Percentiles rank a stretch among this genome's conserved stretches.
These are phyloP conservation scores for Panzeria rudis DNA, from an alignment of 2,888 invertebrate genomes.

Conservation along the genomic window DNA sequence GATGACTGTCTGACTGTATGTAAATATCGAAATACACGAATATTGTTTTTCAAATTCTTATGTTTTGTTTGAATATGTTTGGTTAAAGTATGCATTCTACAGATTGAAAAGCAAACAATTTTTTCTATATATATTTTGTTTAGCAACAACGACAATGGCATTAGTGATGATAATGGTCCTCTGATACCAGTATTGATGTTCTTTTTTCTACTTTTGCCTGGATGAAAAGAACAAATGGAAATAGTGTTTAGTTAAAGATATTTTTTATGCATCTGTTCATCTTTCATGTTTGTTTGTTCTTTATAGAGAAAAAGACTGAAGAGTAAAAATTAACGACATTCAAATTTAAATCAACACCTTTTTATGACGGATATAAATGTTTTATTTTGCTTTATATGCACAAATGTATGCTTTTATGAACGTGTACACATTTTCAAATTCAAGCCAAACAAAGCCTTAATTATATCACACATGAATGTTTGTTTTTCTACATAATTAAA, in stretches of 20 bases:
- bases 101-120: constrained; percentile 55
- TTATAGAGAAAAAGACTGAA: not conserved
- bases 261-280: constrained; percentile 28
- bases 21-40: constrained; percentile 16
- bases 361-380: constrained; percentile 46
- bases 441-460: constrained; percentile 35
- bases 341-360: constrained; percentile 63
- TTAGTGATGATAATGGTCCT: constrained; percentile 18
- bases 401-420: constrained; percentile 13
- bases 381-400: not conserved
- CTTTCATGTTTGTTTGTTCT: constrained; percentile 37
- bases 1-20: constrained; percentile 44
- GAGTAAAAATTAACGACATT: constrained; percentile 35
- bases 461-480: constrained; percentile 34
- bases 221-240: constrained; percentile 14
- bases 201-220: not conserved
- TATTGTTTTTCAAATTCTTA: constrained; percentile 7
- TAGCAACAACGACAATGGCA: constrained; percentile 1
- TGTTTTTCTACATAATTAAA: constrained; percentile 4
- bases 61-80: constrained; percentile 52
- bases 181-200: not conserved
- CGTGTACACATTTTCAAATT: constrained; percentile 27
- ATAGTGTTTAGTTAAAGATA: constrained; percentile 25
- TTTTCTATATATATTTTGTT: constrained; percentile 18
- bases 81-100: constrained; percentile 51